Percentiles rank a stretch among this genome's conserved stretches.
These are phyloP conservation scores for Pocillopora damicornis DNA, from an alignment of 64 coral and sea anemone genomes.

Conservation along the genomic window DNA sequence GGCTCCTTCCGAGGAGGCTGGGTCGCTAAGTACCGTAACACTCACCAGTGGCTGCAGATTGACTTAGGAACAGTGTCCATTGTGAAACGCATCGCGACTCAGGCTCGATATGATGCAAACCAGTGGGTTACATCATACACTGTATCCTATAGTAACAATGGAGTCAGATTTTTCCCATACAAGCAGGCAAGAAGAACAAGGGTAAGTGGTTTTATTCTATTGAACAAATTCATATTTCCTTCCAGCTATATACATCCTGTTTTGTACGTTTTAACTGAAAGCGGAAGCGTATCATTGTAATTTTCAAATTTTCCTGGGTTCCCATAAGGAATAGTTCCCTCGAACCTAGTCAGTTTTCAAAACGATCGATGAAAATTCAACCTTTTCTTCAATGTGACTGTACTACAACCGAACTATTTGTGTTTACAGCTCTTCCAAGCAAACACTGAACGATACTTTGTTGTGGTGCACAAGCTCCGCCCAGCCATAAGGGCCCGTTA, in stretches of 20 bases:
- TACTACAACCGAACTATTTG: background rate
- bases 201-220: slow-evolving; percentile 1
- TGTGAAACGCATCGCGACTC: slow-evolving; percentile 38
- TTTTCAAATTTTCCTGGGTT: too few species aligned
- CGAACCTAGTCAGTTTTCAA: too few species aligned
- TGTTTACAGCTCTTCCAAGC: slow-evolving; percentile 24
- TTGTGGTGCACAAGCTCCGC: slow-evolving; percentile 9
- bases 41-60: slow-evolving; percentile 48
- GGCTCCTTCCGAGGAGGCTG: slow-evolving; percentile 49
- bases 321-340: too few species aligned
- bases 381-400: too few species aligned
- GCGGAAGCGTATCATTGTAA: too few species aligned
- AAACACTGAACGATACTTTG: slow-evolving; percentile 22
- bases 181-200: slow-evolving; percentile 32
- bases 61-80: slow-evolving; percentile 36
- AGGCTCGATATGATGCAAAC: slow-evolving; percentile 67
- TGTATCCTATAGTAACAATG: slow-evolving; percentile 41
- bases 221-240: too few species aligned
- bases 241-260: too few species aligned
- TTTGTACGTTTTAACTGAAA: too few species aligned
- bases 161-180: slow-evolving; percentile 43
- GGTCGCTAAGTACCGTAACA: slow-evolving; percentile 27
- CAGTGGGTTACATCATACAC: slow-evolving; percentile 51
- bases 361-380: too few species aligned
- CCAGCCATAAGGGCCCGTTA: slow-evolving; percentile 9